Evolutionary conservation across 1,140 invertebrate genomes (phyloP).

Genomic region (Heliconius nattereri): DNA sequence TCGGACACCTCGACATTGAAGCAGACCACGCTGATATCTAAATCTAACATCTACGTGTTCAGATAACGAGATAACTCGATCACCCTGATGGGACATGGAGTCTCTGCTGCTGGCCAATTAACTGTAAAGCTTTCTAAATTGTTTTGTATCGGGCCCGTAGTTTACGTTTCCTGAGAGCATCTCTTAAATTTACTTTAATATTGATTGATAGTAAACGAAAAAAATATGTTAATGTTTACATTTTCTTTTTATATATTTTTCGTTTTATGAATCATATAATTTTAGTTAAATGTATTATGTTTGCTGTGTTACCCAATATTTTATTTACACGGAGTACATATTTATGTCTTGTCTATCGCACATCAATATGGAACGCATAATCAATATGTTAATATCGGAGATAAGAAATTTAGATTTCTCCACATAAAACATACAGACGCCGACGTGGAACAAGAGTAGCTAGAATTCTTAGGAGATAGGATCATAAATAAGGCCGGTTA

Average conservation of each 20-base stretch:
- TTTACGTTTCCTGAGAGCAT: neutral
- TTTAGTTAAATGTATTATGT: neutral
- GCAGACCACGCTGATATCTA: constrained; percentile 59
- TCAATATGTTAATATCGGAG: constrained; percentile 78
- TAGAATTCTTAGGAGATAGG: constrained; percentile 66
- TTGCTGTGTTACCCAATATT: neutral
- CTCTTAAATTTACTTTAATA: neutral
- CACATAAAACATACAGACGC: constrained; percentile 64
- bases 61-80: constrained; percentile 75
- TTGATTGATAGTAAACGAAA: too few relatives aligned
- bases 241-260: too few relatives aligned
- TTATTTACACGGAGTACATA: constrained; percentile 16
- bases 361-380: constrained; percentile 72
- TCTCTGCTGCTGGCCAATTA: constrained; percentile 33
- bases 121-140: constrained; percentile 39
- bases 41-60: constrained; percentile 62
- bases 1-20: constrained; percentile 70
- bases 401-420: constrained; percentile 72
- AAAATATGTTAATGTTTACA: too few relatives aligned
- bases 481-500: constrained; percentile 65
- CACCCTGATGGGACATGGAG: constrained; percentile 56
- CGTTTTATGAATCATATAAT: neutral
- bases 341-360: constrained; percentile 51
- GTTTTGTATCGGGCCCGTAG: neutral
- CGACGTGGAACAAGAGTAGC: constrained; percentile 66